These are phyloP conservation scores for Pelmatolapia mariae DNA, from an alignment of 2,113 vertebrate species.

Conservation along the genomic window DNA sequence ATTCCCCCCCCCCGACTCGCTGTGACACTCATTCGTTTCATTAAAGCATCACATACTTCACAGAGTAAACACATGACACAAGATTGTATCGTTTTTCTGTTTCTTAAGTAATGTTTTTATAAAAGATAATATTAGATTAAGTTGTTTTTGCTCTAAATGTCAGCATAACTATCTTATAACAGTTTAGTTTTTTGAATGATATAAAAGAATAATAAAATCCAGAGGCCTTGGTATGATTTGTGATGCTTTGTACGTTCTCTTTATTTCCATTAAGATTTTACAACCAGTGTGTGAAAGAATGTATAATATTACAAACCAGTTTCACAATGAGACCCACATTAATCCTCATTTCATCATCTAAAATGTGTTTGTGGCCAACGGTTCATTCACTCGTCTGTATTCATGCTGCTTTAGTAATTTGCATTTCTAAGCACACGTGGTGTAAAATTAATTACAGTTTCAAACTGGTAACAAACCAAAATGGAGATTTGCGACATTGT, in stretches of 20 bases:
- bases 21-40: neutral
- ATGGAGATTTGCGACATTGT: neutral
- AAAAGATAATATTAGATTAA: rapidly evolving
- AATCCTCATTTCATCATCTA: neutral
- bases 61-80: neutral
- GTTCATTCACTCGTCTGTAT: constrained; percentile 30
- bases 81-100: neutral
- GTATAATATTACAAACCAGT: neutral
- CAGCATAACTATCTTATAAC: rapidly evolving
- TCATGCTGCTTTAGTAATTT: neutral
- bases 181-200: neutral
- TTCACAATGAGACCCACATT: neutral
- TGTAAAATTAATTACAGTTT: neutral
- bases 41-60: neutral
- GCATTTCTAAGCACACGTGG: neutral
- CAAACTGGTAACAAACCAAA: neutral
- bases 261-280: neutral
- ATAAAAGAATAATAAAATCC: neutral
- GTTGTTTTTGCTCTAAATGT: neutral
- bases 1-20: neutral
- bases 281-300: neutral
- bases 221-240: neutral
- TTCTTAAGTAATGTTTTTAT: neutral
- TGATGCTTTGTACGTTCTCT: neutral
- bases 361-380: constrained; percentile 13